A percentile compares a stretch with the other conserved stretches of the same genome.
These are phyloP conservation scores for Lota lota DNA, from an alignment of 2,113 vertebrate genomes.

Conservation along the genomic window DNA sequence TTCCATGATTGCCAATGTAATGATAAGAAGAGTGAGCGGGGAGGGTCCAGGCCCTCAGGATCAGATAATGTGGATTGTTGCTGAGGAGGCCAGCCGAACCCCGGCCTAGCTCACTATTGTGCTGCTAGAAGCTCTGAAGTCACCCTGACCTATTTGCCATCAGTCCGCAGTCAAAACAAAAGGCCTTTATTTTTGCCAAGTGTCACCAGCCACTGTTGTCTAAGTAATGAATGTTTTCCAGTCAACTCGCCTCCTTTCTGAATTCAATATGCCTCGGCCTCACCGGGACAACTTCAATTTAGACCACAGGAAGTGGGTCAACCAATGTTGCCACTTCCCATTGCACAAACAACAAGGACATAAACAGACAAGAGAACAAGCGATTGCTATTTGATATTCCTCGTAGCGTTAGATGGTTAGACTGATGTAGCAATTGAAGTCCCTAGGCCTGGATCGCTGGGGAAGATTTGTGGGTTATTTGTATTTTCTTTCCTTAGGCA, in stretches of 20 bases:
- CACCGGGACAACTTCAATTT: conserved; percentile 43
- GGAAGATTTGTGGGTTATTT: background rate
- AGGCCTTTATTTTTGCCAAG: conserved; percentile 14
- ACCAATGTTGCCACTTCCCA: conserved; percentile 16
- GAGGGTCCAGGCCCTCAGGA: too few relatives aligned
- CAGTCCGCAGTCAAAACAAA: conserved; percentile 6
- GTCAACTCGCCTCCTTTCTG: conserved; percentile 21
- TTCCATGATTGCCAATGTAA: too few relatives aligned
- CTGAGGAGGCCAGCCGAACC: too few relatives aligned
- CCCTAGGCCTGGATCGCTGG: background rate
- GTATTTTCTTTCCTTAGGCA: background rate
- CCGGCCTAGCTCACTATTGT: too few relatives aligned
- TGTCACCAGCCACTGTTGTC: conserved; percentile 17
- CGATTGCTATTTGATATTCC: conserved; percentile 2
- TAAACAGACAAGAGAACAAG: background rate
- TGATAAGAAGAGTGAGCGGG: too few relatives aligned
- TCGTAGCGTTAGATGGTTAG: background rate
- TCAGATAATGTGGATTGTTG: too few relatives aligned
- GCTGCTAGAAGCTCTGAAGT: too few relatives aligned
- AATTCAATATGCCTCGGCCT: conserved; percentile 23
- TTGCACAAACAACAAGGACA: conserved; percentile 15
- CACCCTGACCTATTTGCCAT: too few relatives aligned
- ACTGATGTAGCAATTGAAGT: background rate
- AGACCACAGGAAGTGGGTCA: conserved; percentile 55
- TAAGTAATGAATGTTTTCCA: conserved; percentile 9